These are phyloP conservation scores for Mimas tiliae DNA, from an alignment of 2,888 invertebrate species.

Conservation along the genomic window DNA sequence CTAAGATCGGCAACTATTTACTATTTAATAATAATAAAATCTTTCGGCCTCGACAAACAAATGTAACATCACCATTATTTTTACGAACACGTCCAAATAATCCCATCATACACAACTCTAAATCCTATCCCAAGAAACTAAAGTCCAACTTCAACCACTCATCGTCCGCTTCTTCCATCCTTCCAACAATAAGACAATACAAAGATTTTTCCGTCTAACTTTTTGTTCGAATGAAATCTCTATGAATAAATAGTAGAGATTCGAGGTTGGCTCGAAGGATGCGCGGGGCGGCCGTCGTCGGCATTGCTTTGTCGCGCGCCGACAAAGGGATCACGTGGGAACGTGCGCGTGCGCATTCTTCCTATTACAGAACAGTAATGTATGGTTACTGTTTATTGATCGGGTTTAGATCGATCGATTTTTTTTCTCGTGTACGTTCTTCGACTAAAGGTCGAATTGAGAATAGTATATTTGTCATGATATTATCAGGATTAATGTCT, in stretches of 20 bases:
- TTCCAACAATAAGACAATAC: neutral
- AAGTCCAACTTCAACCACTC: neutral
- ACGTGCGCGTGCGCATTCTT: slow-evolving; percentile 75
- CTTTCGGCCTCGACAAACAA: slow-evolving; percentile 6
- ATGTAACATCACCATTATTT: slow-evolving; percentile 5
- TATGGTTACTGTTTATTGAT: slow-evolving; percentile 69
- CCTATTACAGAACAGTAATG: slow-evolving; percentile 66
- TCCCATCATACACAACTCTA: neutral
- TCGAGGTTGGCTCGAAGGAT: slow-evolving; percentile 7
- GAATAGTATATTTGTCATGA: too few relatives aligned
- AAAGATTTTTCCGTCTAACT: slow-evolving; percentile 2
- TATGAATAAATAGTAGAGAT: slow-evolving; percentile 29
- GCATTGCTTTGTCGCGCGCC: slow-evolving; percentile 78
- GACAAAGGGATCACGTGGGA: slow-evolving; percentile 82
- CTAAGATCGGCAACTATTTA: neutral
- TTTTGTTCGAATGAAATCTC: slow-evolving; percentile 37
- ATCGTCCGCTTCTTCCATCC: neutral
- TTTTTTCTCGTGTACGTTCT: slow-evolving; percentile 28
- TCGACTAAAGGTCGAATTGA: neutral
- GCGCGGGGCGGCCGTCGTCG: slow-evolving; percentile 68
- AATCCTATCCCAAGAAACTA: neutral
- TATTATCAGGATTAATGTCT: neutral
- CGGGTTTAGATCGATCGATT: slow-evolving; percentile 59
- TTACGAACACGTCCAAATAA: neutral
- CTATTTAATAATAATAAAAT: neutral